Percentiles rank a stretch among this genome's conserved stretches.
phyloP scores from a whole-genome alignment of 2,113 vertebrate genomes.

The Chamaetylas fuelleborni region DNA sequence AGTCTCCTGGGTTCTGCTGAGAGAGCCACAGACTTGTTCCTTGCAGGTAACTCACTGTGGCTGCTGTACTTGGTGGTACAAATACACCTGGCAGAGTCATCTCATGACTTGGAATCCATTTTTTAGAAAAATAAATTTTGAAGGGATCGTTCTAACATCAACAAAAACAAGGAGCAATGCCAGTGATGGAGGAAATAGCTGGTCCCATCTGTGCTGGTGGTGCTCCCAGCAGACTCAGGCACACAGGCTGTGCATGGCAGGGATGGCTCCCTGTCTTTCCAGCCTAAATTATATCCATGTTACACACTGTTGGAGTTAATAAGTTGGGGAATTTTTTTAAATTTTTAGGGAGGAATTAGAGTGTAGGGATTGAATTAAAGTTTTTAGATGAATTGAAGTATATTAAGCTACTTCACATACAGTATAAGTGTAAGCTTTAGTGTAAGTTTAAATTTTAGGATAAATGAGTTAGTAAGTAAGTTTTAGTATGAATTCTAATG shows the following conservation, averaged over 20 bases:
- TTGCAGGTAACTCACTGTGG: neutral
- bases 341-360: too few species aligned
- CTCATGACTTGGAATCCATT: neutral
- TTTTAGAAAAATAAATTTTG: neutral
- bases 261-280: neutral
- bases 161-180: neutral
- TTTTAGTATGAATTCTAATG: too few species aligned
- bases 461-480: too few species aligned
- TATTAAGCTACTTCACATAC: too few species aligned
- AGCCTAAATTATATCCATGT: neutral
- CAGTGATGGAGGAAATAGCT: neutral
- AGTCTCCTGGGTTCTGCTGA: neutral
- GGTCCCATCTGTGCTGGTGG: neutral
- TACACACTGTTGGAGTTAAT: neutral
- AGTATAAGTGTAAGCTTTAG: too few species aligned
- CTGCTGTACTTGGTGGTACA: neutral
- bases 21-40: accelerated
- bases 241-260: accelerated
- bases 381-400: too few species aligned
- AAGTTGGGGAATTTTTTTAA: too few species aligned
- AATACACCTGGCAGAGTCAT: neutral
- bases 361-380: too few species aligned
- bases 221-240: neutral
- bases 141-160: neutral
- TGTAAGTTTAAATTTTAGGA: too few species aligned